Evolutionary conservation across 2,888 invertebrate species (phyloP).

Genomic region (Deilephila porcellus): DNA sequence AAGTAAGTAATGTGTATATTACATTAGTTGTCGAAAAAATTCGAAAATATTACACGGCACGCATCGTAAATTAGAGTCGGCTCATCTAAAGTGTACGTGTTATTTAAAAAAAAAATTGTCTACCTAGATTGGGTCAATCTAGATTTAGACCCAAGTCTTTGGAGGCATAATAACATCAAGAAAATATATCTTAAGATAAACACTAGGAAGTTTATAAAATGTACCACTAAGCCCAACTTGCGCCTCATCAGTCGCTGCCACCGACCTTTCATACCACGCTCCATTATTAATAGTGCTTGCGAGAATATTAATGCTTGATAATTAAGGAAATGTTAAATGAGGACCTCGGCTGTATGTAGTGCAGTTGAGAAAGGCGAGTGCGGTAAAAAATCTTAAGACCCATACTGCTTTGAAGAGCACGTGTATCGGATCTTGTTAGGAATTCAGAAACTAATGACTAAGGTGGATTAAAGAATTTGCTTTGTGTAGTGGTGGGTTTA

Average conservation of each 20-base stretch:
- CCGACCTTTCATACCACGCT: conserved; percentile 15
- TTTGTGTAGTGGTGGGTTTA: too few species aligned
- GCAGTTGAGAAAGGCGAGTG: conserved; percentile 4
- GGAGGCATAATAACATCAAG: not conserved
- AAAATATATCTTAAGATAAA: conserved; percentile 39
- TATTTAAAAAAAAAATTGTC: too few species aligned
- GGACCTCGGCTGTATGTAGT: not conserved
- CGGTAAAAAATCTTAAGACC: not conserved
- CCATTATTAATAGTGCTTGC: conserved; percentile 19
- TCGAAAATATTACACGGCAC: too few species aligned
- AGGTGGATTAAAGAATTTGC: not conserved
- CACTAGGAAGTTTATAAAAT: conserved; percentile 40
- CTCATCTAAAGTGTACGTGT: too few species aligned
- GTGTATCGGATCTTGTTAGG: not conserved
- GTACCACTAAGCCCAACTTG: conserved; percentile 2
- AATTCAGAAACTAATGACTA: conserved; percentile 9
- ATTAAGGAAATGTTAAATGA: conserved; percentile 20
- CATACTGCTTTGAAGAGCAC: not conserved
- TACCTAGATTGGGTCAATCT: too few species aligned
- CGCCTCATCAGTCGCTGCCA: conserved; percentile 19
- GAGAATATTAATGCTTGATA: conserved; percentile 20
- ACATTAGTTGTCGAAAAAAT: too few species aligned
- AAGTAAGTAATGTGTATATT: too few species aligned
- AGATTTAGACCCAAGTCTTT: too few species aligned
- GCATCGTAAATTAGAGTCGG: too few species aligned